Base-by-base conservation (phyloP, 2,113 vertebrate genomes). In the Poicephalus meyeri region DNA sequence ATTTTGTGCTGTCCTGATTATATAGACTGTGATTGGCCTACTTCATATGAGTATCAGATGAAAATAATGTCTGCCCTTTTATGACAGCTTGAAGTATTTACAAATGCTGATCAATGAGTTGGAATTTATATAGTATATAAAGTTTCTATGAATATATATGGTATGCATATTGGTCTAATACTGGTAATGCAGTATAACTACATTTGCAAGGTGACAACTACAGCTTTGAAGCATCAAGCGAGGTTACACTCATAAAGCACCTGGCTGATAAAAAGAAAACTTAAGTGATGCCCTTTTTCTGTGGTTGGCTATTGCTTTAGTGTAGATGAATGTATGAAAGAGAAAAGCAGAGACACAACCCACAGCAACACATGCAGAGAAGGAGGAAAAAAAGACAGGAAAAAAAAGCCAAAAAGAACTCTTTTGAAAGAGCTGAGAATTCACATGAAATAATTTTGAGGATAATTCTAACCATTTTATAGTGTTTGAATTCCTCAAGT, bases 321-420 rank as follows among this genome's bases (percentile, higher is more conserved):
- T 60, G 8, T 35, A 46, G 37, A 9, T 55, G 79, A 87, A 80
- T 29, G 37, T 7, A 60, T 25, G 37, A 33, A 80, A 82, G 13
- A 71, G 31, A 74, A 91, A 83, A 86, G 18, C 9, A 49, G 14
- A 29, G 14, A 80, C 18, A 44, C 3, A 61, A 66, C 69, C 64
- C 17, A 58, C 12, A 74, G 10, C 5, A 91, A 52, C 4, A 70
- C 41, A 44, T 9, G 69, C 2, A 61, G 33, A 55, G 37, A 53
- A 84, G 4, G 6, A 1, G 1, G 0, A 2, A 52, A 41, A 55
- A 53, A 46, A 39, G 3, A 25, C 4, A 42, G 13, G 10, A 70
- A 70, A 76, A 73, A 24, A n/a, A 1, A 3, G 7, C 13, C 11
- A 19, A 26, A 9, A 70, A 13, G 11, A 31, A 2, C 3, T 33